phyloP scores from a whole-genome alignment of 1,140 invertebrate species.

The Ooceraea biroi region DNA sequence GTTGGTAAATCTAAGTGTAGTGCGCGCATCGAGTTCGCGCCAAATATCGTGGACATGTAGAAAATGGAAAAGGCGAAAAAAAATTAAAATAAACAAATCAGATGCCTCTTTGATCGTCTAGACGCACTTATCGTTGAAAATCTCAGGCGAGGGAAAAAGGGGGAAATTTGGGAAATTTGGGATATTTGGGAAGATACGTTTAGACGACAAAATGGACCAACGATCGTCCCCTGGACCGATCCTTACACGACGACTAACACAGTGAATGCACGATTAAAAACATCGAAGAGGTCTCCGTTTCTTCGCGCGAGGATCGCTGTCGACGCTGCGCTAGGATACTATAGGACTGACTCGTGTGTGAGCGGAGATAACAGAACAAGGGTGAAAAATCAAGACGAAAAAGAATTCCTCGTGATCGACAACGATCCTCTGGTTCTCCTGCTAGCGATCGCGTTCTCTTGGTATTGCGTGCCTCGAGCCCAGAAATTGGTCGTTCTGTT shows the following conservation, averaged over 20 bases:
- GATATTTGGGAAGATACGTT: slow-evolving; percentile 2
- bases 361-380: slow-evolving; percentile 32
- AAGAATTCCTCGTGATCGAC: slow-evolving; percentile 29
- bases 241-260: slow-evolving; percentile 48
- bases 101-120: slow-evolving; percentile 41
- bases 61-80: slow-evolving; percentile 72
- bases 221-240: slow-evolving; percentile 18
- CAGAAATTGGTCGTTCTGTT: slow-evolving; percentile 58
- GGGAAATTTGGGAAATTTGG: no score
- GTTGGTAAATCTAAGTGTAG: slow-evolving; percentile 28
- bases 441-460: neutral
- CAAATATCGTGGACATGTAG: slow-evolving; percentile 67
- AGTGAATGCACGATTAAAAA: slow-evolving; percentile 59
- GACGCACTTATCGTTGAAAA: slow-evolving; percentile 6
- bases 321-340: neutral
- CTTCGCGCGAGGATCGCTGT: slow-evolving; percentile 51
- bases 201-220: slow-evolving; percentile 41
- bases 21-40: slow-evolving; percentile 48
- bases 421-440: slow-evolving; percentile 21
- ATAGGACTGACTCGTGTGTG: neutral
- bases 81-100: slow-evolving; percentile 20
- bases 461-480: slow-evolving; percentile 20
- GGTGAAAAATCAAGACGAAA: slow-evolving; percentile 5
- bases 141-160: neutral
- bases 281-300: slow-evolving; percentile 43